Evolutionary conservation across 2,888 invertebrate species (phyloP).

Genomic region (Lasioglossum calceatum): DNA sequence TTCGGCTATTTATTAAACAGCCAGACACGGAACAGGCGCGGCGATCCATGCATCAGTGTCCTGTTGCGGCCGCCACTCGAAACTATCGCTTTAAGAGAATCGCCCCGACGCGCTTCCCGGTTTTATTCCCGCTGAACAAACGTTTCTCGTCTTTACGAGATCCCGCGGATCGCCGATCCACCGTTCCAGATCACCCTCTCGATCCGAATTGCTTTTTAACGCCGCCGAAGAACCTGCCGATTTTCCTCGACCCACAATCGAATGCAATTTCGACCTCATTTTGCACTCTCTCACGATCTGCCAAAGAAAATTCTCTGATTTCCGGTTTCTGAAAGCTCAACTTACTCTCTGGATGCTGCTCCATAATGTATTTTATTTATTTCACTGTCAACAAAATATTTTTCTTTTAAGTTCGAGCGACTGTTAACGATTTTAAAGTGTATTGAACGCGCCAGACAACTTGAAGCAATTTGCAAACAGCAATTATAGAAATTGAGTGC

Average conservation of each 20-base stretch:
- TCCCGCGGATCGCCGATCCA: conserved; percentile 1
- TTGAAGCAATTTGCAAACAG: not conserved
- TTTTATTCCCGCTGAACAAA: conserved; percentile 51
- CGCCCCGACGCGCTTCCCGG: conserved; percentile 39
- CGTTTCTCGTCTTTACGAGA: conserved; percentile 36
- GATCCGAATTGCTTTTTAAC: not conserved
- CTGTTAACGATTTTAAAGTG: not conserved
- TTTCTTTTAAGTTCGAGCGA: not conserved
- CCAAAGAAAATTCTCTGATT: not conserved
- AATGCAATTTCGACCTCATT: too few species aligned
- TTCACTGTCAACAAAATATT: not conserved
- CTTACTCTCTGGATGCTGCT: too few species aligned
- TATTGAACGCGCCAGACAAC: not conserved
- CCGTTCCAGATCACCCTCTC: not conserved
- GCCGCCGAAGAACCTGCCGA: not conserved
- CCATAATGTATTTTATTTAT: too few species aligned
- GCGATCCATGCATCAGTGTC: conserved; percentile 77
- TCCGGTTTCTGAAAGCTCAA: not conserved
- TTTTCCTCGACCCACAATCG: not conserved
- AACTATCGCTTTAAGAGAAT: conserved; percentile 68
- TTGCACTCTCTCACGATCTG: not conserved
- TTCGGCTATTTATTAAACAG: conserved; percentile 80
- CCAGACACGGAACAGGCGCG: conserved; percentile 79
- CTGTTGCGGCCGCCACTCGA: conserved; percentile 69
- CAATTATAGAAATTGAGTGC: not conserved